Conservation (phyloP, 2,797 vertebrate genomes). For the Acanthis flammea region DNA sequence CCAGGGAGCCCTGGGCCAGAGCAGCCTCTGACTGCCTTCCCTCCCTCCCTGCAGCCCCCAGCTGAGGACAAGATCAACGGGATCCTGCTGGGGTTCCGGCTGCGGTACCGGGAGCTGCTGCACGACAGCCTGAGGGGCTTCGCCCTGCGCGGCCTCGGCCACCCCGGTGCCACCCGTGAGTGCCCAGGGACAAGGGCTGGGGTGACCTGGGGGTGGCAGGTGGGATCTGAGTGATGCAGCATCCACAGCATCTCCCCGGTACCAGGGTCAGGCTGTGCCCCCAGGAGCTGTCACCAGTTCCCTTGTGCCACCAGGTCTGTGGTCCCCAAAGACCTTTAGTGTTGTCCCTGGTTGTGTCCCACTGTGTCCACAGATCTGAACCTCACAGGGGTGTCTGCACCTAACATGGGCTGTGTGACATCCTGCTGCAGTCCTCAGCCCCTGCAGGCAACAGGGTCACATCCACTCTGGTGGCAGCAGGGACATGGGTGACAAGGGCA, state of each 20-base stretch:
- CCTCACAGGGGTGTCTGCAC: no score
- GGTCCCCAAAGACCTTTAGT: fast-evolving
- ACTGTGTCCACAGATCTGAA: fast-evolving
- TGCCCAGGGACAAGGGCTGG: background rate
- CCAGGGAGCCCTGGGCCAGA: fast-evolving
- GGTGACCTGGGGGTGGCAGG: fast-evolving
- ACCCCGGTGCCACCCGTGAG: conserved; percentile 83
- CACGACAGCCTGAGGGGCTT: conserved; percentile 85
- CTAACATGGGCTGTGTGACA: fast-evolving
- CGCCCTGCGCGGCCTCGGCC: conserved; percentile 76
- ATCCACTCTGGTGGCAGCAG: background rate
- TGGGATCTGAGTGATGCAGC: background rate
- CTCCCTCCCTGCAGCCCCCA: conserved; percentile 75
- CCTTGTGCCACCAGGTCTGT: background rate
- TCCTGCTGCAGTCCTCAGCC: background rate
- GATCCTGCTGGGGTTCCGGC: conserved; percentile 91
- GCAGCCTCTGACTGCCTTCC: background rate
- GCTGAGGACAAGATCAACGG: conserved; percentile 93
- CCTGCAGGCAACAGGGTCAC: fast-evolving
- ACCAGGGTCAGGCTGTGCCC: background rate
- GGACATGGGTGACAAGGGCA: background rate
- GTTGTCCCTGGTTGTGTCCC: background rate
- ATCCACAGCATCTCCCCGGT: fast-evolving
- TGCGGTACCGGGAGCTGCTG: conserved; percentile 90
- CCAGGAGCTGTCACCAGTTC: fast-evolving